phyloP scores from a whole-genome alignment of 2,888 invertebrate genomes.

The Mythimna albipuncta region DNA sequence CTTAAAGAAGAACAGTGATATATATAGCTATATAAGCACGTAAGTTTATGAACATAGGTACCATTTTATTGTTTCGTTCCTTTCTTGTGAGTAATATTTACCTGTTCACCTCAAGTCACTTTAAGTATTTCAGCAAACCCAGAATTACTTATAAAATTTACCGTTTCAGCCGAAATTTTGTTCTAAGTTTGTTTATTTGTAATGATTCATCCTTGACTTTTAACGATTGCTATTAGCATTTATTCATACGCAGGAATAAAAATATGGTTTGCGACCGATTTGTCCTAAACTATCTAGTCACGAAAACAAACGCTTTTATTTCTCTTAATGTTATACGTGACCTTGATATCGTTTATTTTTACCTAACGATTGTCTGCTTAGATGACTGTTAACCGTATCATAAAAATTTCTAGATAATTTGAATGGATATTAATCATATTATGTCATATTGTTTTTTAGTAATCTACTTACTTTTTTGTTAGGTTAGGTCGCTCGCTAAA shows the following conservation, averaged over 20 bases:
- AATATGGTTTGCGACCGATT: conserved; percentile 72
- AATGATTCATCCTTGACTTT: conserved; percentile 78
- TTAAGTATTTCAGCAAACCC: conserved; percentile 54
- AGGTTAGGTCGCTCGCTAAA: conserved; percentile 7
- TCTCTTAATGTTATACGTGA: conserved; percentile 73
- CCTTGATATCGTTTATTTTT: conserved; percentile 73
- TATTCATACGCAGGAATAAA: conserved; percentile 74
- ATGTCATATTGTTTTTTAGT: conserved; percentile 37
- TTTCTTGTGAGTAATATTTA: conserved; percentile 42
- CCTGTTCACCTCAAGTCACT: conserved; percentile 50
- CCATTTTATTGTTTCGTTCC: neutral
- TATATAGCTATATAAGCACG: neutral
- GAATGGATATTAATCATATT: conserved; percentile 55
- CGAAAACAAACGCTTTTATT: conserved; percentile 75
- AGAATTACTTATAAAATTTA: conserved; percentile 67
- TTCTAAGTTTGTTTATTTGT: conserved; percentile 61
- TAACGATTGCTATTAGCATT: conserved; percentile 79
- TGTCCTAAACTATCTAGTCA: conserved; percentile 78
- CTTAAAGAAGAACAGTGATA: no score
- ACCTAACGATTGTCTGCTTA: conserved; percentile 51
- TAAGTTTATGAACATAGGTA: neutral
- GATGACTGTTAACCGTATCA: conserved; percentile 58
- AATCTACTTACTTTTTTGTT: conserved; percentile 25
- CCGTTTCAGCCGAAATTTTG: conserved; percentile 64
- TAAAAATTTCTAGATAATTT: conserved; percentile 56